Percentiles rank a stretch among this genome's conserved stretches.
Evolutionary conservation across 2,888 invertebrate genomes (phyloP).

Genomic region (Epistrophe eligans): DNA sequence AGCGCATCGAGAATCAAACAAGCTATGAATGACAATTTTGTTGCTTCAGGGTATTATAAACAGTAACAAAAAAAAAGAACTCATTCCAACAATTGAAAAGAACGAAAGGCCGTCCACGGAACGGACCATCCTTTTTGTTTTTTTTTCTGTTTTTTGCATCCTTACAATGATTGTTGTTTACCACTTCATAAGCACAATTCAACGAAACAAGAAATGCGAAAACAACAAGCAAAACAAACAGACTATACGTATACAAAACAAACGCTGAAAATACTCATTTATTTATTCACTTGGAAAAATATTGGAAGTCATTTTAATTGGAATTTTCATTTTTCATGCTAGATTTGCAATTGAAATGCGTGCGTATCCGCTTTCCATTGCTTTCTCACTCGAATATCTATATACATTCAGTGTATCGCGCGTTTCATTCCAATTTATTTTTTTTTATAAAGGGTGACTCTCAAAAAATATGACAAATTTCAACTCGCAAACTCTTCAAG

Average conservation of each 20-base stretch:
- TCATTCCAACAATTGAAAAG: slow-evolving; percentile 5
- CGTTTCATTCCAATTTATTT: neutral
- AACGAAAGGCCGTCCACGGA: neutral
- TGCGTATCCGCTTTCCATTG: slow-evolving; percentile 43
- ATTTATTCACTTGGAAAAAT: slow-evolving; percentile 76
- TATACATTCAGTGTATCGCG: slow-evolving; percentile 11
- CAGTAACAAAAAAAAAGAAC: neutral
- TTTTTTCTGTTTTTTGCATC: slow-evolving; percentile 9
- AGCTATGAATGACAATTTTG: slow-evolving; percentile 12
- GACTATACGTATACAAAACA: slow-evolving; percentile 56
- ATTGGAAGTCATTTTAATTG: slow-evolving; percentile 76
- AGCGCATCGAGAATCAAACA: neutral
- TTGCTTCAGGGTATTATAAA: slow-evolving; percentile 8
- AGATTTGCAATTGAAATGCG: slow-evolving; percentile 75
- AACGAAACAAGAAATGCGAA: slow-evolving; percentile 62
- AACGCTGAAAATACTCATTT: slow-evolving; percentile 74
- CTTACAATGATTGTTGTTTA: slow-evolving; percentile 65
- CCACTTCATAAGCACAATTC: slow-evolving; percentile 63
- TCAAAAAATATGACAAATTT: neutral
- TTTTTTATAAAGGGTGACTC: neutral
- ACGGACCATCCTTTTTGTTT: slow-evolving; percentile 2
- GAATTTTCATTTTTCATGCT: slow-evolving; percentile 75
- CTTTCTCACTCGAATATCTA: neutral
- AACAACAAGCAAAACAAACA: slow-evolving; percentile 62
- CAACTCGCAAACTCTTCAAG: too few species aligned